Evolutionary conservation across 2,888 invertebrate genomes (phyloP).

Genomic region (Drosophila helvetica): DNA sequence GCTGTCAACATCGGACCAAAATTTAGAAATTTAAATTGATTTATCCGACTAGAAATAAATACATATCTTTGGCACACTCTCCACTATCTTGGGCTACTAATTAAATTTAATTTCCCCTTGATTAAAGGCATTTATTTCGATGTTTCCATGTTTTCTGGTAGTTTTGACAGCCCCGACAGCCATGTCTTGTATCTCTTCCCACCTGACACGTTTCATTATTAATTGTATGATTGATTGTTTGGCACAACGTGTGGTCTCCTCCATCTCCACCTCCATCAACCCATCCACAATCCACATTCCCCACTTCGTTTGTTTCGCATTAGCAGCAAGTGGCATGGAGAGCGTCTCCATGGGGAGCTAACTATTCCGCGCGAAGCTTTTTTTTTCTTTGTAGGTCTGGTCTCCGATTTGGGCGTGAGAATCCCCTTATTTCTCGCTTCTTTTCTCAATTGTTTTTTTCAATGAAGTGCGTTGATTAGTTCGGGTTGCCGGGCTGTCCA

Average conservation of each 20-base stretch:
- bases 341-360: constrained; percentile 40
- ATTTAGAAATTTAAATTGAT: constrained; percentile 42
- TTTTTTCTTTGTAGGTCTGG: constrained; percentile 11
- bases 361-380: constrained; percentile 41
- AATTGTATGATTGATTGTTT: constrained; percentile 51
- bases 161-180: constrained; percentile 39
- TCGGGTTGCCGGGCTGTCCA: constrained; percentile 25
- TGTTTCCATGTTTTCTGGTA: constrained; percentile 26
- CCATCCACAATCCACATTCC: constrained; percentile 15
- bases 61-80: constrained; percentile 1
- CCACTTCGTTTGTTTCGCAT: constrained; percentile 40
- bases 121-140: constrained; percentile 46
- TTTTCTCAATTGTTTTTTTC: constrained; percentile 43
- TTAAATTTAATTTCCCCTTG: constrained; percentile 54
- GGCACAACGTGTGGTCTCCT: constrained; percentile 47
- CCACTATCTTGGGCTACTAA: constrained; percentile 35
- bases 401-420: constrained; percentile 40
- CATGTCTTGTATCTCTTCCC: constrained; percentile 8
- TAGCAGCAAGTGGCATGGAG: constrained; percentile 39
- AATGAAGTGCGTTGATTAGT: constrained; percentile 63
- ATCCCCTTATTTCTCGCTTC: constrained; percentile 26
- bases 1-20: constrained; percentile 29
- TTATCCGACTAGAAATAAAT: constrained; percentile 42
- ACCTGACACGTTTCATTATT: constrained; percentile 56
- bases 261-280: background rate